Evolutionary conservation across 2,797 vertebrate species (phyloP).

Genomic region (Coilia nasus): DNA sequence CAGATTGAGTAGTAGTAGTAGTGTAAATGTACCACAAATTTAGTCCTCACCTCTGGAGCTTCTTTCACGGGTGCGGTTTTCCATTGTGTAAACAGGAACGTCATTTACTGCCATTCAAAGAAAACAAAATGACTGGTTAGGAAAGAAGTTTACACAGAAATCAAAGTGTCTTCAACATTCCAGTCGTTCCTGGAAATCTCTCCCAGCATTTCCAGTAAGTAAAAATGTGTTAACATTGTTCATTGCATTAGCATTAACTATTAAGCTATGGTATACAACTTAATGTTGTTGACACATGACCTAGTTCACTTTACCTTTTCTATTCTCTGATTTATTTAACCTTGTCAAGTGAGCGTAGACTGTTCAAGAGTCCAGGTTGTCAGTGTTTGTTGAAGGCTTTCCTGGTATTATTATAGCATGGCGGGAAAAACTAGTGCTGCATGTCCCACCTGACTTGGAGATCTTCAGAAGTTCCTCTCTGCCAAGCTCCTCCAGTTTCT

Average conservation of each 20-base stretch:
- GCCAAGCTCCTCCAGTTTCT: constrained; percentile 77
- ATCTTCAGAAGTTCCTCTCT: constrained; percentile 77
- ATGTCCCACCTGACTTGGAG: constrained; percentile 76
- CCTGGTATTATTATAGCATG: neutral
- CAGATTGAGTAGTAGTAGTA: too few relatives aligned
- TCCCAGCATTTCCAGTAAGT: neutral
- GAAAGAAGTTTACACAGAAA: neutral
- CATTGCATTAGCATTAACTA: neutral
- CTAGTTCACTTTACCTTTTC: neutral
- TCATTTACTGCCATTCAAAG: constrained; percentile 72
- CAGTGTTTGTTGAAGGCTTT: neutral
- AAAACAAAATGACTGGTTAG: constrained; percentile 11
- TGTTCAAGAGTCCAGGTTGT: constrained; percentile 1
- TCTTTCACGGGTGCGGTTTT: constrained; percentile 71
- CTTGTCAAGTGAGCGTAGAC: neutral
- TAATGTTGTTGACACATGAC: constrained; percentile 6
- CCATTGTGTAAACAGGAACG: constrained; percentile 79
- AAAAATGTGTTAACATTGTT: neutral
- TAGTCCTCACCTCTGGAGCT: constrained; percentile 72
- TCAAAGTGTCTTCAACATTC: neutral
- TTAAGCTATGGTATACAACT: neutral
- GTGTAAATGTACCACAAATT: neutral
- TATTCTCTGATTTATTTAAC: neutral
- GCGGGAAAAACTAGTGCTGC: neutral
- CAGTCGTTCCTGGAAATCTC: neutral